Evolutionary conservation across 1,140 invertebrate species (phyloP), one percentile per base, ranked within the genome.

Genomic region (Oppia nitens): DNA sequence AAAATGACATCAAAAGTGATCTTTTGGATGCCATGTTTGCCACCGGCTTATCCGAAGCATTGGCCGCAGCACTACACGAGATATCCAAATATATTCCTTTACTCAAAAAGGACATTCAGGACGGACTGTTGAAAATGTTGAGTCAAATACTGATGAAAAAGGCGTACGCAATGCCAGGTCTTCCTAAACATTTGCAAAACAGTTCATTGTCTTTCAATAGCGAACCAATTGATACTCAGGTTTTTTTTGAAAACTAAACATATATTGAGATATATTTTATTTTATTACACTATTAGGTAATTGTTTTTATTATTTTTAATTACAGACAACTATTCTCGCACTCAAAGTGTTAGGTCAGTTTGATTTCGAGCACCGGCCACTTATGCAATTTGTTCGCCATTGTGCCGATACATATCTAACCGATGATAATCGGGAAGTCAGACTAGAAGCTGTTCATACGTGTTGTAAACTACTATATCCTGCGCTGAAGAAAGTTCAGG

Each of bases 371-470:
- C 78, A 87, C 2, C 87, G 93, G 69, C 88, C 86, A 47, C 74
- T 95, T 63, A 77, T 95, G 29, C 87, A 90, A 66, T 95, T 96
- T 76, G 87, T 96, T 0, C 77, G 83, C 57, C 79, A 90, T 53
- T 95, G 91, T 73, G 87, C 90, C 1, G 90, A 95, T 65, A 81
- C 87, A 70, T 95, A 92, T 68, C 74, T 98, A n/a, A 83, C 81
- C 6, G 87, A 84, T 68, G 92, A 97, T 64, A 81, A 90, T 64
- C 83, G 83, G 65, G 89, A 95, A 70, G 84, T 98, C 0, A 79
- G 94, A 21, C 70, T 97, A 50, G 92, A 98, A 73, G 88, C 94
- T 21, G 93, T 98, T 0, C 79, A 84, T 67, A 98, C 92, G 0
- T 93, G 92, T 67, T 88, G 87, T 25, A 80, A 85, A 62, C 75